Conservation (phyloP, 2,888 invertebrate species). For the Elysia crispata region DNA sequence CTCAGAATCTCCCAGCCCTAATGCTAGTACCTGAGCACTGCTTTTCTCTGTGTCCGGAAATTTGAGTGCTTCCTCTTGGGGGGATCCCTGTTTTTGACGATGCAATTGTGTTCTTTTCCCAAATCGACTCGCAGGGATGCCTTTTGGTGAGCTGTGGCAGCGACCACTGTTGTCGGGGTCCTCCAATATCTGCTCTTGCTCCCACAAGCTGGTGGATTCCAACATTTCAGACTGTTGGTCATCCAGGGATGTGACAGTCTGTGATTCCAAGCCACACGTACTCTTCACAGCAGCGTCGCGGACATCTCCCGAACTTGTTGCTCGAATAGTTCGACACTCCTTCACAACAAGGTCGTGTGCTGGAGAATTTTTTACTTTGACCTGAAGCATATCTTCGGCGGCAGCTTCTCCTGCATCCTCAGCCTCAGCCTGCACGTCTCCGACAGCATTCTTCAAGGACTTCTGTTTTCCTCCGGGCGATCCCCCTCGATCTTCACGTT, state of each 20-base stretch:
- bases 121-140: constrained; percentile 15
- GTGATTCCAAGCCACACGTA: constrained; percentile 36
- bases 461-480: constrained; percentile 25
- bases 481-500: constrained; percentile 28
- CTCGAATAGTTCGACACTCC: background rate
- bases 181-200: too few relatives aligned
- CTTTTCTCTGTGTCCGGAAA: too few relatives aligned
- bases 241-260: background rate
- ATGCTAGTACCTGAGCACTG: too few relatives aligned
- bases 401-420: background rate
- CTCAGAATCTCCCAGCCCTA: too few relatives aligned
- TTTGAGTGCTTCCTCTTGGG: too few relatives aligned
- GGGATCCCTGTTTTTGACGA: constrained; percentile 21
- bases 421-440: constrained; percentile 27
- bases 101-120: constrained; percentile 43
- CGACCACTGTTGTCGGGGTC: too few relatives aligned
- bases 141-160: too few relatives aligned
- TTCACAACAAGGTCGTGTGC: background rate
- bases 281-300: constrained; percentile 1
- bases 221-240: background rate
- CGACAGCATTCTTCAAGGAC: constrained; percentile 31
- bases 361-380: background rate
- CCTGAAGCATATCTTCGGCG: background rate
- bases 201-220: too few relatives aligned
- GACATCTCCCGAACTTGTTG: constrained; percentile 10